phyloP scores from a whole-genome alignment of 92 coral and sea anemone species.

The Muricea muricata region DNA sequence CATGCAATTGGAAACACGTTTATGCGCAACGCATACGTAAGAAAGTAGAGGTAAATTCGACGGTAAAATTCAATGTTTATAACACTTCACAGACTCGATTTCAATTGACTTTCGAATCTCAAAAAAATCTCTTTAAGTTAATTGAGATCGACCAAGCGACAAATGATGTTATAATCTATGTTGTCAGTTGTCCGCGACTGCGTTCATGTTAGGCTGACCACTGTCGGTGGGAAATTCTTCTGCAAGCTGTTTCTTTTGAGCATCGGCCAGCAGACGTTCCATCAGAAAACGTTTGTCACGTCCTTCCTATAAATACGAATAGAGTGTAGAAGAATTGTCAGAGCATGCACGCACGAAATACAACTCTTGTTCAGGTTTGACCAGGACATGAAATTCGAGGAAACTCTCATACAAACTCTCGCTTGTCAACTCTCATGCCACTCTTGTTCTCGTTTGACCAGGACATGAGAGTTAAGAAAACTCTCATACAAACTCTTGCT shows the following conservation, averaged over 20 bases:
- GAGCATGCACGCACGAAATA: background rate
- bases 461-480: too few relatives aligned
- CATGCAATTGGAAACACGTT: background rate
- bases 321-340: background rate
- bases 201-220: background rate
- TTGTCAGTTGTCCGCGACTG: background rate
- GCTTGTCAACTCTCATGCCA: too few relatives aligned
- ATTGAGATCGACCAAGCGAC: background rate
- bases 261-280: conserved; percentile 79
- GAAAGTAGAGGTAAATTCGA: too few relatives aligned
- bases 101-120: background rate
- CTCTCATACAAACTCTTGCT: too few relatives aligned
- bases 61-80: too few relatives aligned
- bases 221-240: conserved; percentile 32
- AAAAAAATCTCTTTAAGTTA: background rate
- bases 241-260: conserved; percentile 42
- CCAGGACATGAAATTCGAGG: background rate
- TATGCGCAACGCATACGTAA: too few relatives aligned
- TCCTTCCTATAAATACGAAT: conserved; percentile 74
- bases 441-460: too few relatives aligned
- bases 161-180: background rate
- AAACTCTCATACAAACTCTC: too few relatives aligned
- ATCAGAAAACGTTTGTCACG: conserved; percentile 93
- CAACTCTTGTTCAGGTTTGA: too few relatives aligned
- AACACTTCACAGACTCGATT: too few relatives aligned